Evolutionary conservation across 2,797 vertebrate genomes (phyloP).

Genomic region (Cyclura pinguis): DNA sequence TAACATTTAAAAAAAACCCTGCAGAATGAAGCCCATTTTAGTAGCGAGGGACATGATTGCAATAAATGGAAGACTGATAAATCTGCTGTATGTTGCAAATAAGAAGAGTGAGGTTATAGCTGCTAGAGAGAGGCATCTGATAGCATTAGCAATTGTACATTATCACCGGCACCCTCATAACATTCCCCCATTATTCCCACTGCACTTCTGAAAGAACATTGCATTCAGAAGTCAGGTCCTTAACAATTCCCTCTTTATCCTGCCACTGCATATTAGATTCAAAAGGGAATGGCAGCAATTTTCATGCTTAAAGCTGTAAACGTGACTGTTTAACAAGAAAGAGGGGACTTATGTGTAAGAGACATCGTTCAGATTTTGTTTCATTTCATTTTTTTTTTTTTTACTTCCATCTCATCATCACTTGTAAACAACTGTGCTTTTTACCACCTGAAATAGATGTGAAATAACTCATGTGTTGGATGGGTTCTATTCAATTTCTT

Average conservation of each 20-base stretch:
- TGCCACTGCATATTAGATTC: slow-evolving; percentile 58
- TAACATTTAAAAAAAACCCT: background rate
- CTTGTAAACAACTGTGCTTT: background rate
- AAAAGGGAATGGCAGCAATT: slow-evolving; percentile 34
- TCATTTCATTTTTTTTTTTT: background rate
- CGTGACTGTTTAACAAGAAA: slow-evolving; percentile 40
- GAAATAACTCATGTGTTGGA: background rate
- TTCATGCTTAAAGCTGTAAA: slow-evolving; percentile 35
- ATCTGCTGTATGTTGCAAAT: slow-evolving; percentile 32
- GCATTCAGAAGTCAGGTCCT: slow-evolving; percentile 56
- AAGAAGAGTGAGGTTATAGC: slow-evolving; percentile 24
- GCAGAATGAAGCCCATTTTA: background rate
- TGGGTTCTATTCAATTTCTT: background rate
- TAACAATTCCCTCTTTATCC: slow-evolving; percentile 29
- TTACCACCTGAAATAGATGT: background rate
- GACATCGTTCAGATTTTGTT: background rate
- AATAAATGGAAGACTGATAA: slow-evolving; percentile 4
- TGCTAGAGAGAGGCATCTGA: slow-evolving; percentile 50
- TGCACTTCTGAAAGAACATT: slow-evolving; percentile 50
- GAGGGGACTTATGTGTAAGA: background rate
- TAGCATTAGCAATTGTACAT: slow-evolving; percentile 57
- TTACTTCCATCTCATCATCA: background rate
- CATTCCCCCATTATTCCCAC: slow-evolving; percentile 43
- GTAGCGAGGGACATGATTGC: background rate
- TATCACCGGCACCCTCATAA: slow-evolving; percentile 44